These are phyloP conservation scores for Polydrusus cervinus DNA, from an alignment of 2,888 invertebrate genomes.

Conservation along the genomic window DNA sequence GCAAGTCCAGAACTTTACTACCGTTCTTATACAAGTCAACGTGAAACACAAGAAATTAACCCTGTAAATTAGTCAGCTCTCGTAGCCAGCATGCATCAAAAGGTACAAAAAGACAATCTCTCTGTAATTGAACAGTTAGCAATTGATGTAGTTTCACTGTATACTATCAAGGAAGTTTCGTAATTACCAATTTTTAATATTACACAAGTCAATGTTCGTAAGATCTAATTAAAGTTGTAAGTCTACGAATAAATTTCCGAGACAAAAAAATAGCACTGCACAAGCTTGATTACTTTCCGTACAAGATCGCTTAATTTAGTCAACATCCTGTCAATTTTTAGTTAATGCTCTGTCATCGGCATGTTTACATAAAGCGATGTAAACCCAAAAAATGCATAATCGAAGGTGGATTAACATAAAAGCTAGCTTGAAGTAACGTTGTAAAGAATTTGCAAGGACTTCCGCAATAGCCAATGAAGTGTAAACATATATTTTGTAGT, in stretches of 20 bases:
- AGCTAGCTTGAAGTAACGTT: neutral
- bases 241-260: neutral
- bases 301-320: conserved; percentile 13
- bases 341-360: conserved; percentile 20
- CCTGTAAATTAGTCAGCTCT: too few relatives aligned
- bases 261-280: neutral
- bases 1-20: too few relatives aligned
- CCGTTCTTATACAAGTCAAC: too few relatives aligned
- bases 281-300: conserved; percentile 9
- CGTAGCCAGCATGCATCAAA: too few relatives aligned
- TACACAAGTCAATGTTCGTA: too few relatives aligned
- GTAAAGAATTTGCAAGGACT: neutral
- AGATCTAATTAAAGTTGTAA: neutral
- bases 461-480: conserved; percentile 7
- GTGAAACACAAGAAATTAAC: too few relatives aligned
- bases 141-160: too few relatives aligned
- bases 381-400: conserved; percentile 4
- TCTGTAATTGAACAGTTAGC: too few relatives aligned
- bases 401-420: neutral
- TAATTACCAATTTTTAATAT: too few relatives aligned
- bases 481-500: conserved; percentile 5
- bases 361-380: conserved; percentile 9
- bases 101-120: too few relatives aligned
- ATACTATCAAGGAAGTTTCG: neutral
- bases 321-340: conserved; percentile 18